Evolutionary conservation across 2,797 vertebrate genomes (phyloP).

Genomic region (Margarornis squamiger): DNA sequence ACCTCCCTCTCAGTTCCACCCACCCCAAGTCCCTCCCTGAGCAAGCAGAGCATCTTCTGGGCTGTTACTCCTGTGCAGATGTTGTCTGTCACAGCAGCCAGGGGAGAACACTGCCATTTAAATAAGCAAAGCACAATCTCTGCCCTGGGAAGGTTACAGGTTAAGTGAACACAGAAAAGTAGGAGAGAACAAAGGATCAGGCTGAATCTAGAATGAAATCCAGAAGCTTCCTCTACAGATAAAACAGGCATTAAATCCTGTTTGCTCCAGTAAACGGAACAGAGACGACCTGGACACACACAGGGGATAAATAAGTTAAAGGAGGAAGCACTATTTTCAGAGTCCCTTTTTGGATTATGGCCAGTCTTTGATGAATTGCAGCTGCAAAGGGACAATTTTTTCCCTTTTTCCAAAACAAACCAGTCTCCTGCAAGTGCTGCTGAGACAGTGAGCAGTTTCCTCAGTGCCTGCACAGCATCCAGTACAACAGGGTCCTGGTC

Average conservation of each 20-base stretch:
- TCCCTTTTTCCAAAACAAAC: background rate
- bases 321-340: slow-evolving; percentile 16
- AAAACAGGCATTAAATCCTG: background rate
- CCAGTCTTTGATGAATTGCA: slow-evolving; percentile 21
- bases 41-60: background rate
- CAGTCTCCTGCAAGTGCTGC: background rate
- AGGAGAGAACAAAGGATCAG: background rate
- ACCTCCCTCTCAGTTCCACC: background rate
- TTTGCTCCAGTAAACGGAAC: background rate
- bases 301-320: background rate
- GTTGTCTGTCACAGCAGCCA: background rate
- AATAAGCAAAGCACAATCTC: background rate
- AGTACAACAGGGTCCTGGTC: background rate
- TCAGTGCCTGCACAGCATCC: background rate
- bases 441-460: background rate
- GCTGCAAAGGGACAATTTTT: background rate
- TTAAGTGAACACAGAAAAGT: background rate
- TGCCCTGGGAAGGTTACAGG: background rate
- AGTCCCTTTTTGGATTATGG: background rate
- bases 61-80: background rate
- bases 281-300: background rate
- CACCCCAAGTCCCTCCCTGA: background rate
- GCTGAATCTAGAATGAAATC: background rate
- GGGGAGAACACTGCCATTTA: background rate
- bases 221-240: background rate